Evolutionary conservation across 2,113 vertebrate species (phyloP), one percentile per base, ranked within the genome.

Genomic region (Sapajus apella): DNA sequence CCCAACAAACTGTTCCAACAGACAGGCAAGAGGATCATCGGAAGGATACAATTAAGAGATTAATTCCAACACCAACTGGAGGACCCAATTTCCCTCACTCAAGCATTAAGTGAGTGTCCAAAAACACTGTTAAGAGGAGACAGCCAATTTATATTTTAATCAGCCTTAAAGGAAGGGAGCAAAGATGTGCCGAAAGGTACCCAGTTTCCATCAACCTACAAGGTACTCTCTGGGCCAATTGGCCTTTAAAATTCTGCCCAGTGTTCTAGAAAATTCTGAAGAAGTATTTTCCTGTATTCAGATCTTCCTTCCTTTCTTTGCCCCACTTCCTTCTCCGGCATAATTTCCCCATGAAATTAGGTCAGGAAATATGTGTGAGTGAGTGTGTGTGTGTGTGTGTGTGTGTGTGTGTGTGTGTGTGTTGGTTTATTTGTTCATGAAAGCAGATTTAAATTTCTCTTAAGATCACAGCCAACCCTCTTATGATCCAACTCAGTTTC

Each of bases 301-400:
- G 52, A 72, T 1, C 23, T 52, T 79, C 75, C 43, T 79, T n/a
- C 47, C 47, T 45, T 50, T n/a, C 47, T 45, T 20, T 9, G 1
- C 3, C 47, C 0, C 5, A 64, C 17, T 25, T 23, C 37, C 45
- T 75, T 73, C 6, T 2, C 21, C 27, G 2, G 43, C 3, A 0
- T 1, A 7, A 14, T 56, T n/a, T 72, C 18, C 66, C 35, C n/a
- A 25, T 79, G 70, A 76, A 52, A 40, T 8, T 8, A 6, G 12
- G 47, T 9, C 56, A 76, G 27, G 25, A 70, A 56, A 14, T 14
- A 16, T 8, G 20, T 4, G 0, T 40, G 2, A 0, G 0, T 32
- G 25, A 30, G 17, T 70, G 72, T 75, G 4, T 6, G 8, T 3
- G 25, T 40, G 3, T 37, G 23, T 55, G 0, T 40, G 2, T 0